A percentile compares a stretch with the other conserved stretches of the same genome.
Conservation (phyloP, 2,888 invertebrate species). For the Timema cristinae region DNA sequence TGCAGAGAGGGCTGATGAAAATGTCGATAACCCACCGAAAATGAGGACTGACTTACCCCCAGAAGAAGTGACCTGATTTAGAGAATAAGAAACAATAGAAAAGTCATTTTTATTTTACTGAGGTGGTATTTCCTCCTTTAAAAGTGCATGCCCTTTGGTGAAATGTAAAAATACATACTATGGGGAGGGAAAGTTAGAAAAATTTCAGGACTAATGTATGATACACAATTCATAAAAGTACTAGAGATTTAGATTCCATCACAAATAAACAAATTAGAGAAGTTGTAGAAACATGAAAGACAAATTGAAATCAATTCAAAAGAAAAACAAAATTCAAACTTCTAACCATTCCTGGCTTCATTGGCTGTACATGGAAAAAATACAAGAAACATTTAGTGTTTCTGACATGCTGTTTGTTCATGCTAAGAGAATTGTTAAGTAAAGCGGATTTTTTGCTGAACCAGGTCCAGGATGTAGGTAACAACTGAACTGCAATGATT, state of each 20-base stretch:
- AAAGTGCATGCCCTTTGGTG: no score
- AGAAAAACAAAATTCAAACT: conserved; percentile 11
- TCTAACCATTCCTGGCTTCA: conserved; percentile 18
- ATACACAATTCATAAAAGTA: conserved; percentile 14
- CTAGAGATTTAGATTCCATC: neutral
- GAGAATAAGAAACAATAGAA: conserved; percentile 11
- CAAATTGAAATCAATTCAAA: neutral
- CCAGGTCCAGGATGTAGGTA: neutral
- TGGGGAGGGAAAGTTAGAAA: neutral
- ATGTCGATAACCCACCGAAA: neutral
- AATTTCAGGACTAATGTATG: neutral
- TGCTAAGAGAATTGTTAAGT: conserved; percentile 15
- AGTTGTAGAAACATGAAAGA: neutral
- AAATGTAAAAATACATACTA: neutral
- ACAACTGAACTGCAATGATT: neutral
- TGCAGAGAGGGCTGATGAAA: neutral
- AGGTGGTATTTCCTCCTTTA: neutral
- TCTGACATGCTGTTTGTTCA: conserved; percentile 8
- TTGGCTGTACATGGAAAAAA: conserved; percentile 15
- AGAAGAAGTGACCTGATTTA: neutral
- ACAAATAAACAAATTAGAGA: neutral
- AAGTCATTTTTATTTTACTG: neutral
- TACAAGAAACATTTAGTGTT: neutral
- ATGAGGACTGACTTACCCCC: neutral
- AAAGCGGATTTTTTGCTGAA: neutral